These are phyloP conservation scores for Thalassoma bifasciatum DNA, from an alignment of 2,113 vertebrate genomes.

Conservation along the genomic window DNA sequence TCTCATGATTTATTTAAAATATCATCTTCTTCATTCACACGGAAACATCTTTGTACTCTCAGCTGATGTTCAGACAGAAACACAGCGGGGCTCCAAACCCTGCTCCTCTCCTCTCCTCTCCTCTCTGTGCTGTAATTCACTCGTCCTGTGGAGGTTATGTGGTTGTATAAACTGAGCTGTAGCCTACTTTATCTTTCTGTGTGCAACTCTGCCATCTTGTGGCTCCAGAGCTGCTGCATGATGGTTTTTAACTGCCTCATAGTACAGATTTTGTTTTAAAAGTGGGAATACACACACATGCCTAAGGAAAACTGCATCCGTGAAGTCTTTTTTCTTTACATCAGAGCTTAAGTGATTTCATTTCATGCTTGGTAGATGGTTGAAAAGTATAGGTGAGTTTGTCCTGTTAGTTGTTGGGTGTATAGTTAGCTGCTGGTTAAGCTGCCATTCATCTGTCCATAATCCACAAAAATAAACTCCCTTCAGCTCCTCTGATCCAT, in stretches of 20 bases:
- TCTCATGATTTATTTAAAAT: neutral
- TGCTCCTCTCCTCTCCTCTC: neutral
- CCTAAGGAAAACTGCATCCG: too few relatives aligned
- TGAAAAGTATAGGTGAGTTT: too few relatives aligned
- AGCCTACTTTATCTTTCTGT: conserved; percentile 1
- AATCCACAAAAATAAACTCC: too few relatives aligned
- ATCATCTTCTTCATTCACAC: neutral
- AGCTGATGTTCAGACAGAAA: neutral
- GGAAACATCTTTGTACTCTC: neutral
- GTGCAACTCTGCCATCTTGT: conserved; percentile 63
- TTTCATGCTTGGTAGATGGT: too few relatives aligned
- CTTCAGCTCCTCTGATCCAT: neutral
- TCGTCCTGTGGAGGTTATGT: conserved; percentile 8
- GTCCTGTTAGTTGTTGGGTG: too few relatives aligned
- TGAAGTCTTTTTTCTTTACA: too few relatives aligned
- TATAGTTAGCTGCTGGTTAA: too few relatives aligned
- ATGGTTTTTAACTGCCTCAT: neutral
- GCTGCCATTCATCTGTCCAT: too few relatives aligned
- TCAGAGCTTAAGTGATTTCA: too few relatives aligned
- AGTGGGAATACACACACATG: too few relatives aligned
- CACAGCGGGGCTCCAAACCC: neutral
- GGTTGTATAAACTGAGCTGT: conserved; percentile 14
- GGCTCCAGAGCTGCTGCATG: conserved; percentile 11
- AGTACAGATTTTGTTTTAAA: too few relatives aligned
- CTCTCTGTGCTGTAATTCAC: neutral